phyloP scores from a whole-genome alignment of 2,113 vertebrate genomes.

The Garra rufa region DNA sequence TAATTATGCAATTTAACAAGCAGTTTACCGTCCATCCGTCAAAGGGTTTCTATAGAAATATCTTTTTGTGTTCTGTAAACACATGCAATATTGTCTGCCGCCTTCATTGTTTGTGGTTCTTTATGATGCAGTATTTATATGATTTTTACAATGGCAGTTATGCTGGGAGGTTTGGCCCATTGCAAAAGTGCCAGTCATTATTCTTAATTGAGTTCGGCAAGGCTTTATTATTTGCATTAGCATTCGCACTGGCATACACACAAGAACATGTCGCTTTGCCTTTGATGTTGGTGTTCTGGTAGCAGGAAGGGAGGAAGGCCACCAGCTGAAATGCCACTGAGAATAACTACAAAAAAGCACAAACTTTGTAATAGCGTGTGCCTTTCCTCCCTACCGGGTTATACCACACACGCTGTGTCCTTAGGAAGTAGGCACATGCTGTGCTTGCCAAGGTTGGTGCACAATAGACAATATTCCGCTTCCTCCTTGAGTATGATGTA shows the following conservation, averaged over 20 bases:
- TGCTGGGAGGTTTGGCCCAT: neutral
- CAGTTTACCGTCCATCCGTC: neutral
- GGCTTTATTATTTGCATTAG: constrained; percentile 24
- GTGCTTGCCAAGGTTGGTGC: neutral
- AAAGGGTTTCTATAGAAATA: constrained; percentile 39
- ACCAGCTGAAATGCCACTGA: constrained; percentile 12
- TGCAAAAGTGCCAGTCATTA: constrained; percentile 9
- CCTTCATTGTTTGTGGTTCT: neutral
- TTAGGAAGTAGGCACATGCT: constrained; percentile 21
- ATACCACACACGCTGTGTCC: constrained; percentile 9
- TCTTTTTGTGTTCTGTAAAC: constrained; percentile 34
- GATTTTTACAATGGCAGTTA: constrained; percentile 37
- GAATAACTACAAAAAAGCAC: neutral
- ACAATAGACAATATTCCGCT: constrained; percentile 39
- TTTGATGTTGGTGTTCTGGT: constrained; percentile 6
- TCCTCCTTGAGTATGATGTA: constrained; percentile 37
- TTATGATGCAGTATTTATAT: neutral
- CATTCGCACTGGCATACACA: constrained; percentile 16
- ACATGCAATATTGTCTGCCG: constrained; percentile 15
- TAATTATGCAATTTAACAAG: constrained; percentile 35
- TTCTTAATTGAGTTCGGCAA: constrained; percentile 12
- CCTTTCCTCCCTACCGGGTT: neutral
- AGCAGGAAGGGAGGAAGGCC: constrained; percentile 26
- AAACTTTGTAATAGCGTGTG: neutral
- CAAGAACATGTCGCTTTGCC: neutral